Base-by-base conservation (phyloP, 2,797 vertebrate species). In the Jordanella pulchra region DNA sequence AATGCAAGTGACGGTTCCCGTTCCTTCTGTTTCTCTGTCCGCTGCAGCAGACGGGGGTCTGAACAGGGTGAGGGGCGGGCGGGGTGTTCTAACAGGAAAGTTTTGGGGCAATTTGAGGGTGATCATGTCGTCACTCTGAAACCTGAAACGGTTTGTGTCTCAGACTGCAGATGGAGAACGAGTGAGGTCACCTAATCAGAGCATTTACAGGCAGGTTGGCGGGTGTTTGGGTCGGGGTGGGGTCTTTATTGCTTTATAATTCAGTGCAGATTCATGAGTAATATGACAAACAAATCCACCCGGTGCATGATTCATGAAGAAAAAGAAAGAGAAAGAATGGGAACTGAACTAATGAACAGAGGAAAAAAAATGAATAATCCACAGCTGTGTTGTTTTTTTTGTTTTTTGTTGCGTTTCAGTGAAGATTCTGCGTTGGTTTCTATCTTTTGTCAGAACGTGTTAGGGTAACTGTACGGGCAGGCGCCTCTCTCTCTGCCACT, bases 181-280 rank as follows among this genome's bases (percentile, higher is more conserved):
- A 78, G 77, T 86, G 89, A 87, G 79, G 81, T 89, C 89, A 91
- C 79, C 78, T 79, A 90, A 89, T 89, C 79, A 87, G 93, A 92
- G 92, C 72, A 89, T 84, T 92, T 88, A 86, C 87, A 92, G 71
- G 56, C 58, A 69, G 70, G 73, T 39, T 84, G 81, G 80, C 30
- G 93, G 78, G 81, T 45, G 89, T 48, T 48, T 17, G 17, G 47
- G 35, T 15, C 47, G 92, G 95, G 88, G 18, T 39, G 58, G 48
- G 70, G 78, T 95, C 95, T 95, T 99, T 99, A 97, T 99, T 98
- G 97, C 97, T 99, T 96, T 97, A 95, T 95, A 96, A 97, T 96
- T 99, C 97, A 98, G 97, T 99, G 98, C 97, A 98, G 97, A 94
- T 96, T 96, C 92, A 95, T 95, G 95, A 97, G 96, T 86, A 87